Conservation (phyloP, 2,888 invertebrate genomes). For the Smittia sp. region DNA sequence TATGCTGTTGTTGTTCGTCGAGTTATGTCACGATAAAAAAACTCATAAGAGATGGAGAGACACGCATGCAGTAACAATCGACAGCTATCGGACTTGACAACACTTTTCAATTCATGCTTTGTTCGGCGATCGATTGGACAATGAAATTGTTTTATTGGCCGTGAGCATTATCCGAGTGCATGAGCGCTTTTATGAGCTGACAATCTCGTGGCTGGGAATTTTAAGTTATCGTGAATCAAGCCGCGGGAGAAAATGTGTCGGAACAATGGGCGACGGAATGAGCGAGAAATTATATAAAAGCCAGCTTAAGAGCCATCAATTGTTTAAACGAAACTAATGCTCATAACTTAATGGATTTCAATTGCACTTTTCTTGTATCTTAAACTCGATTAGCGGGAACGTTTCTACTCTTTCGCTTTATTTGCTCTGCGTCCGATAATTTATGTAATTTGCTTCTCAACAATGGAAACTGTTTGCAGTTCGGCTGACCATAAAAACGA, state of each 20-base stretch:
- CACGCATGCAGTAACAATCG: not conserved
- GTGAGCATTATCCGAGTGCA: not conserved
- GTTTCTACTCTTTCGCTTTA: not conserved
- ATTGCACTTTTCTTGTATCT: slow-evolving; percentile 9
- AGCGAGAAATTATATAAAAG: slow-evolving; percentile 8
- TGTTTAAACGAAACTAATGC: slow-evolving; percentile 11
- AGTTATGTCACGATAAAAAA: slow-evolving; percentile 23
- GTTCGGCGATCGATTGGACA: not conserved
- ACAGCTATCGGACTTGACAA: not conserved
- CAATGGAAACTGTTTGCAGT: slow-evolving; percentile 26
- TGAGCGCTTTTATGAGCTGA: not conserved
- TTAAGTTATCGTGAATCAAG: not conserved
- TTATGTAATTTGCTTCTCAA: slow-evolving; percentile 22
- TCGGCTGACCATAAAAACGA: too few relatives aligned
- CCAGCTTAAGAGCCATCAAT: not conserved
- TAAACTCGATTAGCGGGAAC: too few relatives aligned
- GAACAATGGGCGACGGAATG: not conserved
- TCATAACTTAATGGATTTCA: slow-evolving; percentile 9
- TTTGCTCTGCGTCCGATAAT: not conserved
- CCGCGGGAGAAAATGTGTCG: not conserved
- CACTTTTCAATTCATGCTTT: slow-evolving; percentile 4
- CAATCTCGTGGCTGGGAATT: not conserved
- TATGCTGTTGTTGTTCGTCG: slow-evolving; percentile 11
- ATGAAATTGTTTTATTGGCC: not conserved
- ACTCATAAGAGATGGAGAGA: not conserved